These are phyloP conservation scores for Augiades crinisus DNA, from an alignment of 2,888 invertebrate genomes.

Conservation along the genomic window DNA sequence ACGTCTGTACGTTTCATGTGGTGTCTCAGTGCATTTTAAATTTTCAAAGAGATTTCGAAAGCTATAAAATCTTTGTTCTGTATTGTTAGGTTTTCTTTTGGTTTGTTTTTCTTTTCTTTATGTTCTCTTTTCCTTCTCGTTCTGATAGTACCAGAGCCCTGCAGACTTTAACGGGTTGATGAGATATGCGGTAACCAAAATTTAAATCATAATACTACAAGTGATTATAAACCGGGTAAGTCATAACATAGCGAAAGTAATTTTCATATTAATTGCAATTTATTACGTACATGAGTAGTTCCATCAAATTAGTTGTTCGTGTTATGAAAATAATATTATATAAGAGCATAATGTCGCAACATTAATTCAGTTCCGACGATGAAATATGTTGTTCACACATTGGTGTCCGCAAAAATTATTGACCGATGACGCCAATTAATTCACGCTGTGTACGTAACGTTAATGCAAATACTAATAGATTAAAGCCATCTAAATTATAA, in stretches of 20 bases:
- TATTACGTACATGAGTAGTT: slow-evolving; percentile 39
- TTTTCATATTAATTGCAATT: slow-evolving; percentile 51
- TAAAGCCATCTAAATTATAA: slow-evolving; percentile 14
- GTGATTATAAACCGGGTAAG: background rate
- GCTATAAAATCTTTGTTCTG: too few species aligned
- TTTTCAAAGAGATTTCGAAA: too few species aligned
- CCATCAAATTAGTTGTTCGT: slow-evolving; percentile 35
- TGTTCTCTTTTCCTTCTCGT: too few species aligned
- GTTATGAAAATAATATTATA: slow-evolving; percentile 35
- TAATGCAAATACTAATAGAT: slow-evolving; percentile 9
- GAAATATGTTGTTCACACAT: slow-evolving; percentile 35
- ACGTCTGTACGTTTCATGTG: too few species aligned
- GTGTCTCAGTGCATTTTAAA: too few species aligned
- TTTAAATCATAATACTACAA: background rate
- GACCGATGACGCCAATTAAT: slow-evolving; percentile 24
- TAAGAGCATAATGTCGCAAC: slow-evolving; percentile 36
- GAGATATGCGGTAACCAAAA: too few species aligned
- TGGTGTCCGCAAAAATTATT: slow-evolving; percentile 28
- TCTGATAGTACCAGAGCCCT: too few species aligned
- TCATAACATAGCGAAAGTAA: slow-evolving; percentile 24
- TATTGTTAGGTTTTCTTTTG: too few species aligned
- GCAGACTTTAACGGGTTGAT: too few species aligned
- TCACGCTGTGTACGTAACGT: slow-evolving; percentile 1
- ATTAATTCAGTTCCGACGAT: slow-evolving; percentile 37
- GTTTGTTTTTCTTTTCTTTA: too few species aligned